Base-by-base conservation (phyloP, 2,113 vertebrate genomes). In the Engraulis encrasicolus region DNA sequence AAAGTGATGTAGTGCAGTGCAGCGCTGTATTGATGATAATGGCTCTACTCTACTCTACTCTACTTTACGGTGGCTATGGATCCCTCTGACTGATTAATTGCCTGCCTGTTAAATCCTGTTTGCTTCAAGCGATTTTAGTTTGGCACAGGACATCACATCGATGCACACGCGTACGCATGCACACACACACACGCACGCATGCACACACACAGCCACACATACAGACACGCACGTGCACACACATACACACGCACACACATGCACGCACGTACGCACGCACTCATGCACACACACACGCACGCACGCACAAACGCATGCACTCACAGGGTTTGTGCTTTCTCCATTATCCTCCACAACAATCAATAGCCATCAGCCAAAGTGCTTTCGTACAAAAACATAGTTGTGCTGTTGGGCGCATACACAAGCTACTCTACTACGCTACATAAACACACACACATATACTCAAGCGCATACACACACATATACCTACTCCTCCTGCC, bases 101-200 rank as follows among this genome's bases (percentile, higher is more conserved):
- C 27, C 78, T 15, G 78, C 27, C 49, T 58, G 37, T 52, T 84
- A 78, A 84, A 86, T 79, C 58, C 54, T 49, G 31, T 40, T 82
- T 84, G n/a, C 9, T 40, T 34, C 78, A 83, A 83, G 66, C 14
- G 20, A 50, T 66, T 20, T 58, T 18, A 48, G 14, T 15, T n/a
- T 82, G 79, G n/a, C n/a, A n/a, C n/a, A n/a, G n/a, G 84, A 45
- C 34, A 14, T 79, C 49, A 85, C 15, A 17, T 78, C 80, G 31
- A 78, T 23, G 40, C 11, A 34, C 66, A 15, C 61, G 27, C 11
- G 27, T 23, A 9, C 58, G 3, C 58, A 31, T 38, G 37, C 80
- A 82, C 20, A 77, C 19, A 50, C 23, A 27, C 58, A 12, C 61
- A 61, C 11, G 27, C 54, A 9, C 58, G 3, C 58, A 31, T n/a